Base-by-base conservation (phyloP, 2,888 invertebrate species). In the Netelia melanura region DNA sequence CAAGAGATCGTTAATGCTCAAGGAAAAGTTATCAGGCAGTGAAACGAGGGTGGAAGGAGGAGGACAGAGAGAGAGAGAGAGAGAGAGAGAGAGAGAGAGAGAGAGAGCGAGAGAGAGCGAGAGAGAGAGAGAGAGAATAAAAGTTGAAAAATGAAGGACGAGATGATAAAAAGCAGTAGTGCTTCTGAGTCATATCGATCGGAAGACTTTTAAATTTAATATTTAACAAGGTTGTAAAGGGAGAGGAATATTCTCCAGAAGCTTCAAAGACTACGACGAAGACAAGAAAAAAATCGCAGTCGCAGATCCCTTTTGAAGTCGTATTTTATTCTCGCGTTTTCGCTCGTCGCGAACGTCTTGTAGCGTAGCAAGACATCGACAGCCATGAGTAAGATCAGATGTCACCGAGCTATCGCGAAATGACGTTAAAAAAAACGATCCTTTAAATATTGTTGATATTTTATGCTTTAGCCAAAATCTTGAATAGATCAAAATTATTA, bases 261-360 rank as follows among this genome's bases (percentile, higher is more conserved):
- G 30, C 43, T 17, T 58, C 48, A 64, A 72, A 67, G 48, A 17
- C 44, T 44, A 75, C 5, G 52, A 67, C 17, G 25, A 79, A 88
- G 91, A 90, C 89, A 44, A 30, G 44, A 48, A 71, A 65, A 72
- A 70, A 76, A 58, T 30, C n/a, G 17, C 48, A 14, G 56, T 90
- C 88, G 87, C 89, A 92, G 92, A 92, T 92, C 89, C 86, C 92
- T 91, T 93, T 93, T 93, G 92, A 93, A 91, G 92, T 89, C 91
- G 88, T 92, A 92, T 93, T 92, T 89, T 88, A 88, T 91, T 91
- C 83, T 61, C 89, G 88, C 92, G 92, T 92, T 93, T 92, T 92
- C 90, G 85, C 25, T 56, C n/a, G 61, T 52, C 61, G 75, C 21
- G 21, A 43, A n/a, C 14, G n/a, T 62, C 54, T 52, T 61, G 54